Evolutionary conservation across 1,140 invertebrate genomes (phyloP).

Genomic region (Drosophila santomea): DNA sequence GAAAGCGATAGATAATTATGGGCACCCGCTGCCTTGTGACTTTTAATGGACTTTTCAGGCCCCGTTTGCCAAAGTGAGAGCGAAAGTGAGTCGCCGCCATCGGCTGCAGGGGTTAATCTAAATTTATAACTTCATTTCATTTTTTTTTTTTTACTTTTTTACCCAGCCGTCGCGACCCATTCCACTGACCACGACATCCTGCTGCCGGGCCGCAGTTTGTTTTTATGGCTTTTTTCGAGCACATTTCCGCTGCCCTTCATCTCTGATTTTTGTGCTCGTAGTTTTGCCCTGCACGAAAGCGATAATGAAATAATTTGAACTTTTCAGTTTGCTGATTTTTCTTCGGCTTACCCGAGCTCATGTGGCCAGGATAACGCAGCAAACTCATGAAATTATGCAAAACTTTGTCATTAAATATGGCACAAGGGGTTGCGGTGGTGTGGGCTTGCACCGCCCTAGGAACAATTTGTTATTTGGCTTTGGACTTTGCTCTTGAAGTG

Average conservation of each 20-base stretch:
- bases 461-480: conserved; percentile 77
- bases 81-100: conserved; percentile 35
- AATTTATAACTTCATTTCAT: conserved; percentile 75
- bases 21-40: conserved; percentile 27
- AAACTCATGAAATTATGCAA: conserved; percentile 82
- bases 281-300: conserved; percentile 60
- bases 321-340: conserved; percentile 68
- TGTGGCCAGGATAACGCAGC: conserved; percentile 50
- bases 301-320: conserved; percentile 82
- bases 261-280: too few relatives aligned
- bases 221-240: conserved; percentile 54
- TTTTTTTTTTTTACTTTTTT: conserved; percentile 54
- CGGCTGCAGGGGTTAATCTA: conserved; percentile 71
- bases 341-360: conserved; percentile 45
- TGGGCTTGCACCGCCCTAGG: conserved; percentile 28
- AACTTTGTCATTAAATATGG: conserved; percentile 81
- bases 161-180: conserved; percentile 43
- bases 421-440: conserved; percentile 17
- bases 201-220: conserved; percentile 17
- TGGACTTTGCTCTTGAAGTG: conserved; percentile 73
- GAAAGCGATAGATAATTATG: conserved; percentile 80
- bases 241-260: background rate
- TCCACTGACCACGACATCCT: conserved; percentile 11
- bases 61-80: background rate
- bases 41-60: conserved; percentile 73